A percentile compares a stretch with the other conserved stretches of the same genome.
Conservation (phyloP, 2,797 vertebrate species). For the Poliocrania exsul region DNA sequence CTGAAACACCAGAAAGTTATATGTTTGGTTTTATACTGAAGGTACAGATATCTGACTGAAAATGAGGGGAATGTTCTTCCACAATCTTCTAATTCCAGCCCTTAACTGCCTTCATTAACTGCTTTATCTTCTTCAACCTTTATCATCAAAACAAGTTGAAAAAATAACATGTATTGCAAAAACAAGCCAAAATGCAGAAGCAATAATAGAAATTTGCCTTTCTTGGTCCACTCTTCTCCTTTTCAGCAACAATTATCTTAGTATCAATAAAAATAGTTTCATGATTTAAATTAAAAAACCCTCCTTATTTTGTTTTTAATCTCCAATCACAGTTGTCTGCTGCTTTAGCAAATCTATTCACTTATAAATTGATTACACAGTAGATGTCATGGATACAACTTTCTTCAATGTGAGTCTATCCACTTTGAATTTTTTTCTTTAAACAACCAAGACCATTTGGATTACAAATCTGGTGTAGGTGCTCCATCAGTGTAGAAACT, state of each 20-base stretch:
- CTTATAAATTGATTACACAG: not conserved
- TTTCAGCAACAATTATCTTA: not conserved
- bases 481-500: not conserved
- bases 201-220: not conserved
- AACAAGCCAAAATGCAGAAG: not conserved
- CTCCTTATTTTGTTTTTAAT: not conserved
- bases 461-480: not conserved
- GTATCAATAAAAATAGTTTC: not conserved
- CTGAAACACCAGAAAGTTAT: not conserved
- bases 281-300: not conserved
- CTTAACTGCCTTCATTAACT: not conserved
- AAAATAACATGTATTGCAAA: not conserved
- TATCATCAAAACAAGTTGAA: not conserved
- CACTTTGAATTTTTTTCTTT: not conserved
- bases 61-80: not conserved
- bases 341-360: not conserved
- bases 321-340: not conserved
- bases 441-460: not conserved
- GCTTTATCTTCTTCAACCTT: not conserved
- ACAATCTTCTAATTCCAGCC: not conserved
- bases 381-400: not conserved
- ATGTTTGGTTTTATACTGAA: not conserved
- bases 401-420: not conserved
- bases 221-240: not conserved
- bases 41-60: not conserved